These are phyloP conservation scores for Lithophane ornitopus DNA, from an alignment of 2,888 invertebrate species.

Conservation along the genomic window DNA sequence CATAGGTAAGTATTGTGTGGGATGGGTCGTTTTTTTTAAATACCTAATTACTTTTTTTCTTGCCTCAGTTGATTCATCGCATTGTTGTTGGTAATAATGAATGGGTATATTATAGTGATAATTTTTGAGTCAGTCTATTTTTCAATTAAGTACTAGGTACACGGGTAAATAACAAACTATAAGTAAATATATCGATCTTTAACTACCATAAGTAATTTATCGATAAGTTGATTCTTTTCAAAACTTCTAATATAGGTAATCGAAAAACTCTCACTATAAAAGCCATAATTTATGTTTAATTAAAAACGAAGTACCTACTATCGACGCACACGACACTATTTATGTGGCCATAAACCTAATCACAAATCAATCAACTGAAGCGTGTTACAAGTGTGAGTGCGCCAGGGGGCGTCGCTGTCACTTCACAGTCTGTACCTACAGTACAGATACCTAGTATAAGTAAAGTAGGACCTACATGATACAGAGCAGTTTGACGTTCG, in stretches of 20 bases:
- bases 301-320: not conserved
- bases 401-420: conserved; percentile 4
- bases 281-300: not conserved
- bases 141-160: not conserved
- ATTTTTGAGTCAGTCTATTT: not conserved
- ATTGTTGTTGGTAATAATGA: not conserved
- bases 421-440: not conserved
- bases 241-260: not conserved
- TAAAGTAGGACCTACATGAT: too few species aligned
- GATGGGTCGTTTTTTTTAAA: not conserved
- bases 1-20: too few species aligned
- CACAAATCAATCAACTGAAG: conserved; percentile 31
- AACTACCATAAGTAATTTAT: too few species aligned
- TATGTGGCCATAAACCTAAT: conserved; percentile 16
- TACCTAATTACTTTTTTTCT: not conserved
- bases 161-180: not conserved
- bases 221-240: not conserved
- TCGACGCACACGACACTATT: conserved; percentile 1
- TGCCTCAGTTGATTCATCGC: not conserved
- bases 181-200: not conserved
- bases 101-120: not conserved
- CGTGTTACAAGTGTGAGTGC: not conserved
- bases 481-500: conserved; percentile 6
- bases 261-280: not conserved
- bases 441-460: too few species aligned